Percentiles rank a stretch among this genome's conserved stretches.
These are phyloP conservation scores for Camelus dromedarius DNA, from an alignment of 2,113 vertebrate genomes.

Conservation along the genomic window DNA sequence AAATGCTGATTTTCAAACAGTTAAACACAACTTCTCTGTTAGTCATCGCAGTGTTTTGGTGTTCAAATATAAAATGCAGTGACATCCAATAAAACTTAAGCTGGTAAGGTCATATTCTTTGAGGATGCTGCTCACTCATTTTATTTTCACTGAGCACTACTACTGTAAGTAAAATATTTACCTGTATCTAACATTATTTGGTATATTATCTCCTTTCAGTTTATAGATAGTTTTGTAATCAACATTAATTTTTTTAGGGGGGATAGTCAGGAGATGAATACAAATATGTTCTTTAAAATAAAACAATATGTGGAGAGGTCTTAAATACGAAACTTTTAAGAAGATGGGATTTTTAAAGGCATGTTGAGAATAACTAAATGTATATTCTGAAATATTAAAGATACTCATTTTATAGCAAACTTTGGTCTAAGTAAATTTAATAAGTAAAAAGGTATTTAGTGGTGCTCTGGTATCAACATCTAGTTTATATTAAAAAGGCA, in stretches of 20 bases:
- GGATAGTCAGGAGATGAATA: not conserved
- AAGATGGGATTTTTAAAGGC: not conserved
- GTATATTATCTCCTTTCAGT: not conserved
- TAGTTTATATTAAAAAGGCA: not conserved
- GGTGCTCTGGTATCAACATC: not conserved
- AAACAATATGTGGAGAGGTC: not conserved
- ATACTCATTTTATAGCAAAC: not conserved
- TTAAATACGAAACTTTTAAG: not conserved
- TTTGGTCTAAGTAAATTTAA: not conserved
- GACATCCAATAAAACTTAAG: not conserved
- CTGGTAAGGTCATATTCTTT: not conserved
- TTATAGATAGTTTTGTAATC: not conserved
- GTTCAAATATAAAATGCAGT: not conserved
- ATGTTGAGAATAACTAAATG: not conserved
- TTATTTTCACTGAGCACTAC: not conserved
- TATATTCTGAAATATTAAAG: not conserved
- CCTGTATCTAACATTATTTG: not conserved
- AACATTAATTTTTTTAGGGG: not conserved
- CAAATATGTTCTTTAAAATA: not conserved
- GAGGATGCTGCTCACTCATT: not conserved
- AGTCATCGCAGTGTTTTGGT: not conserved
- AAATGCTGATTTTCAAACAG: conserved; percentile 14
- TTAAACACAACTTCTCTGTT: conserved; percentile 24
- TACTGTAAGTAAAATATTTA: not conserved
- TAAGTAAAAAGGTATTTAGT: not conserved